These are phyloP conservation scores for Pyrocoelia pectoralis DNA, from an alignment of 2,888 invertebrate genomes.

Conservation along the genomic window DNA sequence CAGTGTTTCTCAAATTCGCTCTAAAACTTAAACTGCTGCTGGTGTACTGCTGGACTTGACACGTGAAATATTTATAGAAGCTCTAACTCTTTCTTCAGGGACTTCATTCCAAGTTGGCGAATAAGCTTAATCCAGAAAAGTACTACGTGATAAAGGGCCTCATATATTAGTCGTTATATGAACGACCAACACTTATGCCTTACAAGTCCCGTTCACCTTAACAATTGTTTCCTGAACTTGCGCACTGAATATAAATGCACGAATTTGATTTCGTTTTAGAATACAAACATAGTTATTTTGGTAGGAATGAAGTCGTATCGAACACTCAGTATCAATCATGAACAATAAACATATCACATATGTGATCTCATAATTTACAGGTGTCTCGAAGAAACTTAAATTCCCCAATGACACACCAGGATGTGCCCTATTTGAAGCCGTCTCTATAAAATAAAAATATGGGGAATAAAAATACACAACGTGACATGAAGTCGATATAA, in stretches of 20 bases:
- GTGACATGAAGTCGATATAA: constrained; percentile 48
- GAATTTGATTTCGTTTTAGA: not conserved
- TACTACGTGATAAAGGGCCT: constrained; percentile 53
- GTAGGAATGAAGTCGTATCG: not conserved
- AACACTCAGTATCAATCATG: not conserved
- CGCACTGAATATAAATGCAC: not conserved
- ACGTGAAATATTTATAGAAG: constrained; percentile 54
- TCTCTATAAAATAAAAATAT: constrained; percentile 50
- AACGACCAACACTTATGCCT: constrained; percentile 33
- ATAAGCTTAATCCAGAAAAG: constrained; percentile 53
- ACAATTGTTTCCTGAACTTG: not conserved
- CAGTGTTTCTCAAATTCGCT: constrained; percentile 24
- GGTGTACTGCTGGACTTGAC: constrained; percentile 53
- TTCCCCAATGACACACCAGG: constrained; percentile 43
- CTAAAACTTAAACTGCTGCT: constrained; percentile 46
- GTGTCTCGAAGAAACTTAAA: constrained; percentile 41
- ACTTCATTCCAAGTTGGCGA: constrained; percentile 53
- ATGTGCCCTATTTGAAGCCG: constrained; percentile 46
- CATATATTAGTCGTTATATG: constrained; percentile 44
- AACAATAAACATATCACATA: not conserved
- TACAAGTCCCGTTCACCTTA: constrained; percentile 15
- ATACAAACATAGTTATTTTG: not conserved
- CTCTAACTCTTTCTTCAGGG: constrained; percentile 51
- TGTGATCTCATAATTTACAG: constrained; percentile 31
- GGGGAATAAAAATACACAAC: constrained; percentile 50